These are phyloP conservation scores for Heliconius cydno DNA, from an alignment of 2,888 invertebrate genomes.

Conservation along the genomic window DNA sequence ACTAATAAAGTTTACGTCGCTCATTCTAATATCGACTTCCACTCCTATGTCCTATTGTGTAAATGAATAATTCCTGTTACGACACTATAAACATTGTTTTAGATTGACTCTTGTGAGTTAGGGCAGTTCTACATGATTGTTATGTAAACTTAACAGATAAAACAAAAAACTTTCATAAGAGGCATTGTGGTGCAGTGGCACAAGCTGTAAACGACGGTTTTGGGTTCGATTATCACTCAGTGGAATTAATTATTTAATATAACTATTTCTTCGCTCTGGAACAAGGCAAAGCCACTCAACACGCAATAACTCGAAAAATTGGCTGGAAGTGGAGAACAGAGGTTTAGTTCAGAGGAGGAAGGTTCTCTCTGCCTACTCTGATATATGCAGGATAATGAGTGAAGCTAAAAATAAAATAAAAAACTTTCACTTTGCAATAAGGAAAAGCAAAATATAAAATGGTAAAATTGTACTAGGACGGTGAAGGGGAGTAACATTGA, in stretches of 20 bases:
- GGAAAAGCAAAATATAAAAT: neutral
- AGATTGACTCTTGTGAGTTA: constrained; percentile 23
- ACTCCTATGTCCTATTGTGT: constrained; percentile 40
- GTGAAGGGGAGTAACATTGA: neutral
- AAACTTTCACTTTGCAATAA: neutral
- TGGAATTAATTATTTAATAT: too few species aligned
- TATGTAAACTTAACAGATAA: constrained; percentile 8
- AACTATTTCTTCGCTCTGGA: too few species aligned
- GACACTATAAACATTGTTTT: constrained; percentile 48
- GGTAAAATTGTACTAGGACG: neutral
- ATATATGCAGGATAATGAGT: too few species aligned
- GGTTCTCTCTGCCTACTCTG: too few species aligned
- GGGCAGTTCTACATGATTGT: constrained; percentile 21
- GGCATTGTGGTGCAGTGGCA: too few species aligned
- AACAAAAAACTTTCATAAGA: neutral
- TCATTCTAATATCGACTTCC: constrained; percentile 52
- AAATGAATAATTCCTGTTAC: constrained; percentile 46
- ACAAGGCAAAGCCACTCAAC: too few species aligned
- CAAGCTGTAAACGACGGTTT: too few species aligned
- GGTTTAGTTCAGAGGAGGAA: too few species aligned
- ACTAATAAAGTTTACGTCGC: constrained; percentile 58
- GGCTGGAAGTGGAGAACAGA: too few species aligned
- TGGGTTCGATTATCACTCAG: too few species aligned
- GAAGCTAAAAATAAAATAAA: too few species aligned
- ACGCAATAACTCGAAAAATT: too few species aligned